Evolutionary conservation across 2,113 vertebrate species (phyloP), one percentile per base, ranked within the genome.

Genomic region (Cyrtonyx montezumae): DNA sequence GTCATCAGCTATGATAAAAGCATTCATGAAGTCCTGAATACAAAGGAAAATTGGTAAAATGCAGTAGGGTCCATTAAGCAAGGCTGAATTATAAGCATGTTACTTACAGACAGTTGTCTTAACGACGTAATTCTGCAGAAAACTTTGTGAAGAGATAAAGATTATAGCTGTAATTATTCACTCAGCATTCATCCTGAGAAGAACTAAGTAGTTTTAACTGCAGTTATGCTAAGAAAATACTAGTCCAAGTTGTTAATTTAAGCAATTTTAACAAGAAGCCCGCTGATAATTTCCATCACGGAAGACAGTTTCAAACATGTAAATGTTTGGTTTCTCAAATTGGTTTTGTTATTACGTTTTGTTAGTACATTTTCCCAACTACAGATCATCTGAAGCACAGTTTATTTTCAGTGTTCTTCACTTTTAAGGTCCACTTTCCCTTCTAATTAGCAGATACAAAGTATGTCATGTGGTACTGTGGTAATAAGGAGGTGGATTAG

Each of bases 141-240:
- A 13, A 87, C 67, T 87, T 26, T 73, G 81, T 87, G 16, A 92
- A 84, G 67, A 84, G 43, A 62, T 36, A 71, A 30, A 90, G 67
- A 79, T 87, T 81, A 79, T 51, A 80, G 45, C 76, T 90, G 69
- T 92, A 94, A 92, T 92, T 90, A 88, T 30, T 88, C 51, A 70
- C 56, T 67, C 77, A 75, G 11, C 88, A 77, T 70, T 93, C 73
- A 78, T 88, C 86, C 48, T 0, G 32, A 83, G 70, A 73, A 83
- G 42, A 67, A 16, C 65, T 37, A 59, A 86, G 55, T 42, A 80
- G 68, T 73, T 93, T 86, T 48, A 76, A 70, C 76, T 80, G 56
- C 74, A 78, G 21, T 84, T 88, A 58, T 32, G 37, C 10, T 48
- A 81, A 86, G 61, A 86, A 92, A 86, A 37, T 56, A 74, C 69